These are phyloP conservation scores for Aphidius colemani DNA, from an alignment of 2,888 invertebrate genomes.

Conservation along the genomic window DNA sequence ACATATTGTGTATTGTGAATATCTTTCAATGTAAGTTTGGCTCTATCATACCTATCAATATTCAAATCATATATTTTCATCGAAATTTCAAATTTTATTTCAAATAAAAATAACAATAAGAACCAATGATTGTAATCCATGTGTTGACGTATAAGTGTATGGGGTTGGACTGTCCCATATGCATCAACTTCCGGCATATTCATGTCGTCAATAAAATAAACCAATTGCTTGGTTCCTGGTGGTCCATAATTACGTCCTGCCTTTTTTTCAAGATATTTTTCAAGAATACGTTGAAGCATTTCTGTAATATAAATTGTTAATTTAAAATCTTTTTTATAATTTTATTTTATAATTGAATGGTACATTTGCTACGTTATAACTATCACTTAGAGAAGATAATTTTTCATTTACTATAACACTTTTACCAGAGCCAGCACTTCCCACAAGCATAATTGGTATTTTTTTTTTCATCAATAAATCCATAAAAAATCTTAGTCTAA, in stretches of 20 bases:
- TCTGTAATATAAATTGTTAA: constrained; percentile 59
- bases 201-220: constrained; percentile 95
- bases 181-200: constrained; percentile 97
- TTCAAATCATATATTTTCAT: neutral
- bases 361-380: constrained; percentile 83
- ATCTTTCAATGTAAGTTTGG: constrained; percentile 84
- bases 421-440: constrained; percentile 89
- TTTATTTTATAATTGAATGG: constrained; percentile 78
- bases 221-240: constrained; percentile 87
- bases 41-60: constrained; percentile 78
- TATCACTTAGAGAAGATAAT: constrained; percentile 73
- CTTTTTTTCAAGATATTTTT: constrained; percentile 93
- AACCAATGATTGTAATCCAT: constrained; percentile 94
- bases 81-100: too few relatives aligned
- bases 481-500: constrained; percentile 84
- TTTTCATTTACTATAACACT: constrained; percentile 89
- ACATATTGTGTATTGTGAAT: constrained; percentile 93
- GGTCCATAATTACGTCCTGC: constrained; percentile 93
- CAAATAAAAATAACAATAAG: constrained; percentile 14
- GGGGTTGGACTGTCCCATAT: constrained; percentile 94
- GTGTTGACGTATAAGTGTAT: constrained; percentile 89
- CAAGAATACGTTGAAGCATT: constrained; percentile 85
- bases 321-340: neutral
- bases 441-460: constrained; percentile 90
- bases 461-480: constrained; percentile 78